Percentiles rank a stretch among this genome's conserved stretches.
phyloP scores from a whole-genome alignment of 2,113 vertebrate species.

The Ptychochromis oligacanthus region DNA sequence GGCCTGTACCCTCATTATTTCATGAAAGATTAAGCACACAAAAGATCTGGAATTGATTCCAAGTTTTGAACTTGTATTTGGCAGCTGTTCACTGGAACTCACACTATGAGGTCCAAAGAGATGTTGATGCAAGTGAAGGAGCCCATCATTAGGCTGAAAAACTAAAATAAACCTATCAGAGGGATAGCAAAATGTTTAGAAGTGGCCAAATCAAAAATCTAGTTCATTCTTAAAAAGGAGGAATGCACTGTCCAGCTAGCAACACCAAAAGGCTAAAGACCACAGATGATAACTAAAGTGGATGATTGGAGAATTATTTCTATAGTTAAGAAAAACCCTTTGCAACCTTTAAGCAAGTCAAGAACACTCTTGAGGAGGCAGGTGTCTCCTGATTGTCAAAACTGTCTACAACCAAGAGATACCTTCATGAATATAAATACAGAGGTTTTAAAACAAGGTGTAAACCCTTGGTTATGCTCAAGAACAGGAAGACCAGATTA shows the following conservation, averaged over 20 bases:
- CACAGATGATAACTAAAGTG: neutral
- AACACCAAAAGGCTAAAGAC: accelerated
- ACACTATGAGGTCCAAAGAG: neutral
- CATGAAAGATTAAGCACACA: neutral
- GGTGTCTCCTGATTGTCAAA: neutral
- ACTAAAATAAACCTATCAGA: neutral
- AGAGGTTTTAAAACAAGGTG: too few species aligned
- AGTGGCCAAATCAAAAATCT: neutral
- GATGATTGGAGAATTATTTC: neutral
- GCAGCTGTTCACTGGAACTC: neutral
- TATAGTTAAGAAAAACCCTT: neutral
- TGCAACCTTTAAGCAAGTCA: neutral
- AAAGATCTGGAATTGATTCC: neutral
- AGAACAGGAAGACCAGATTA: too few species aligned
- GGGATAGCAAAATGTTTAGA: neutral
- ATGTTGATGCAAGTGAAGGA: neutral
- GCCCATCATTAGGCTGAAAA: neutral
- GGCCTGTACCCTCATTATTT: neutral
- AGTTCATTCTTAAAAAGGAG: accelerated
- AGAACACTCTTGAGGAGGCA: neutral
- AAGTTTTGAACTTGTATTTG: neutral
- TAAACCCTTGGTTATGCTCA: too few species aligned
- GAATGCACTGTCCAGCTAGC: accelerated
- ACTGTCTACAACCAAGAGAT: too few species aligned
- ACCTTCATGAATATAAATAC: too few species aligned